A percentile compares a stretch with the other conserved stretches of the same genome.
Conservation (phyloP, 2,797 vertebrate genomes). For the Tauraco hartlaubi region DNA sequence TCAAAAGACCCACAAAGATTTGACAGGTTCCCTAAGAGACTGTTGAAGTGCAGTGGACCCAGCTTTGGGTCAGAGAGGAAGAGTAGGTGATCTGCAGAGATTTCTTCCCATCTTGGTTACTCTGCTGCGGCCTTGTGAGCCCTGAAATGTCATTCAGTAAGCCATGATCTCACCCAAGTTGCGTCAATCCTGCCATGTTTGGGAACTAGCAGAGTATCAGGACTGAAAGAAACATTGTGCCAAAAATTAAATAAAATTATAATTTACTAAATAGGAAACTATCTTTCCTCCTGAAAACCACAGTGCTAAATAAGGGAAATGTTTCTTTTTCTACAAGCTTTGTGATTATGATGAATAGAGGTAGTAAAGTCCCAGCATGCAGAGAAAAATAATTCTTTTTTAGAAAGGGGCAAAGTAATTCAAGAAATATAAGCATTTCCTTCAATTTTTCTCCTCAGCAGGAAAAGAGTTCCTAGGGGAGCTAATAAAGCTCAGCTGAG, state of each 20-base stretch:
- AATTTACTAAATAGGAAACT: slow-evolving; percentile 33
- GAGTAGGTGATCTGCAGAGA: neutral
- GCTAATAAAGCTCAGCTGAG: slow-evolving; percentile 45
- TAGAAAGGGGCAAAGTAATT: slow-evolving; percentile 26
- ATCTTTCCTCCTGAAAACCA: slow-evolving; percentile 35
- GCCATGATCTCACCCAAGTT: neutral
- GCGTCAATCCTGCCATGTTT: neutral
- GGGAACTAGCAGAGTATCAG: neutral
- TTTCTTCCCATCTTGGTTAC: neutral
- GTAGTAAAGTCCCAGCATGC: slow-evolving; percentile 28
- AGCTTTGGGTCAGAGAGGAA: neutral
- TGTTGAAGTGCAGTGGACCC: neutral
- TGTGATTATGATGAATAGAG: slow-evolving; percentile 54
- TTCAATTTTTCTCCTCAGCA: slow-evolving; percentile 49
- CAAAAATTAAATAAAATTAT: neutral
- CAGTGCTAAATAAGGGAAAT: slow-evolving; percentile 8
- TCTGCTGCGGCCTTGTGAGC: neutral
- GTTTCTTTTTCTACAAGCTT: slow-evolving; percentile 30
- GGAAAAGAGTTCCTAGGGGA: neutral
- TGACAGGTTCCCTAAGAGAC: neutral
- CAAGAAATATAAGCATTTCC: slow-evolving; percentile 52
- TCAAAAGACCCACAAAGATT: neutral
- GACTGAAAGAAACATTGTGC: neutral
- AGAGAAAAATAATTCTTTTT: neutral
- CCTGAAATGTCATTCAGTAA: neutral